Conservation (phyloP, 1,140 invertebrate genomes). For the Tetranychus cinnabarinus region DNA sequence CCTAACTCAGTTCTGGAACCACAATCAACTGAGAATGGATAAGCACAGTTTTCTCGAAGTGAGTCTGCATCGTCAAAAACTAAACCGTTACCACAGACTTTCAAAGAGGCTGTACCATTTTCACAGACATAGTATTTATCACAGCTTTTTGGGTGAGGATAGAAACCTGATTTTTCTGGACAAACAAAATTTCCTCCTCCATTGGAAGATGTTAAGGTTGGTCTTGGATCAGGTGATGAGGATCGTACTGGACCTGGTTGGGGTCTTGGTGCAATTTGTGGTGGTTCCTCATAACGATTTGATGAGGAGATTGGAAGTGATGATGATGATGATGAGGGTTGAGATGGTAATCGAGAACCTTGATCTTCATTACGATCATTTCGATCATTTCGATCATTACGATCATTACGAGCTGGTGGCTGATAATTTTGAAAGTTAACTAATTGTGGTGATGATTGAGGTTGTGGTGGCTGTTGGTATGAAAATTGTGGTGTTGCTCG, state of each 20-base stretch:
- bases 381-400: no score
- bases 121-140: constrained; percentile 93
- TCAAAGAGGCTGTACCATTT: constrained; percentile 58
- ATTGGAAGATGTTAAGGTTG: background rate
- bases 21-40: constrained; percentile 83
- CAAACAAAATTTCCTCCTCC: background rate
- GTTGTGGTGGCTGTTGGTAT: background rate
- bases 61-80: constrained; percentile 67
- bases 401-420: background rate
- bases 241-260: background rate
- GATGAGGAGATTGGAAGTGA: background rate
- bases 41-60: constrained; percentile 83
- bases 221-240: background rate
- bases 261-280: background rate
- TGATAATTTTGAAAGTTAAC: background rate
- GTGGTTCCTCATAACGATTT: background rate
- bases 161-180: constrained; percentile 45
- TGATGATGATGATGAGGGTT: background rate
- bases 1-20: constrained; percentile 58
- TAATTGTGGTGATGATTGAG: background rate
- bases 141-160: constrained; percentile 54
- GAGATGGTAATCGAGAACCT: background rate
- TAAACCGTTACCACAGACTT: constrained; percentile 77
- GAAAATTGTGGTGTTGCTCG: background rate
- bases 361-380: background rate